Percentiles rank a stretch among this genome's conserved stretches.
These are phyloP conservation scores for Patella depressa DNA, from an alignment of 2,888 invertebrate genomes.

Conservation along the genomic window DNA sequence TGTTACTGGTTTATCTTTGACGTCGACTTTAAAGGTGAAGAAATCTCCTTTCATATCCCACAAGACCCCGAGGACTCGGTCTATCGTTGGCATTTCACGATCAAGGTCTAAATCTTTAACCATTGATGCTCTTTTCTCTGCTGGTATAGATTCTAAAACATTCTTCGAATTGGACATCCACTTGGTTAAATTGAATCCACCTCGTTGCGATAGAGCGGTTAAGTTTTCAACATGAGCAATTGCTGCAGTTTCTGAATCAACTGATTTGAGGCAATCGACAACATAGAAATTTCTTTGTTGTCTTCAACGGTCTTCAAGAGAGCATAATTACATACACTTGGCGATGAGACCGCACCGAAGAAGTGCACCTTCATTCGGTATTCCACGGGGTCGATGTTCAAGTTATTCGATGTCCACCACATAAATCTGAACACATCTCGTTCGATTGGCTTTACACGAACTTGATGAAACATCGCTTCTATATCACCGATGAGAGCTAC, in stretches of 20 bases:
- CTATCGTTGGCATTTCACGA: slow-evolving; percentile 4
- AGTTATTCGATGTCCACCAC: slow-evolving; percentile 10
- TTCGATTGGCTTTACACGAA: slow-evolving; percentile 23
- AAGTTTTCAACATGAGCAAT: neutral
- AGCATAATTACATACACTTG: slow-evolving; percentile 24
- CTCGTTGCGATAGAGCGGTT: too few relatives aligned
- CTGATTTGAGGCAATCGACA: slow-evolving; percentile 12
- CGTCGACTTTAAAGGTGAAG: slow-evolving; percentile 12
- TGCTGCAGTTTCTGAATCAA: neutral
- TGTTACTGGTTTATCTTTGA: neutral
- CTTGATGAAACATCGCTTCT: slow-evolving; percentile 38
- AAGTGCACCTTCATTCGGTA: slow-evolving; percentile 27
- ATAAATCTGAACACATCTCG: slow-evolving; percentile 26
- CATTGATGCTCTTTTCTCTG: neutral
- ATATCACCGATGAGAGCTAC: slow-evolving; percentile 31
- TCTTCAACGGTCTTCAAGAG: slow-evolving; percentile 14
- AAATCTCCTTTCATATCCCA: slow-evolving; percentile 20
- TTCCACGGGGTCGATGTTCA: slow-evolving; percentile 4
- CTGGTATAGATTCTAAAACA: slow-evolving; percentile 9
- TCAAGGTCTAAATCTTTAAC: neutral
- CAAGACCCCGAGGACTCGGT: slow-evolving; percentile 10
- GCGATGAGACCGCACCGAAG: slow-evolving; percentile 29
- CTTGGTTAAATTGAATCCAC: slow-evolving; percentile 5
- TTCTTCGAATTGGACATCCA: neutral
- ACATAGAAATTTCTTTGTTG: slow-evolving; percentile 13